phyloP scores from a whole-genome alignment of 2,888 invertebrate genomes.

The Therioaphis trifolii region DNA sequence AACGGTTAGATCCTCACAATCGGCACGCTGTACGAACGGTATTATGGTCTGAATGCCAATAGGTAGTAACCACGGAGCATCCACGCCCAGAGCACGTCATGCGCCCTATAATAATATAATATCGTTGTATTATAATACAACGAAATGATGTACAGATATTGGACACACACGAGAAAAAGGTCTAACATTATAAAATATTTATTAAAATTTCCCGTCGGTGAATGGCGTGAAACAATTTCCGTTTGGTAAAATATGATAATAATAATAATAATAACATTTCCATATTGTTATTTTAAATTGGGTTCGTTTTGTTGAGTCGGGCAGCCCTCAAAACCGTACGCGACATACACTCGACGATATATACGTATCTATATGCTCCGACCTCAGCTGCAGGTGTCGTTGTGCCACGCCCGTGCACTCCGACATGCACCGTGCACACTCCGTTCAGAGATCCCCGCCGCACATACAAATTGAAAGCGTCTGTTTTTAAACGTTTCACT shows the following conservation, averaged over 20 bases:
- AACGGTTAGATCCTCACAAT: no score
- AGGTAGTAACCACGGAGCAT: no score
- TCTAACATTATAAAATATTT: no score
- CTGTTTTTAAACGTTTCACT: neutral
- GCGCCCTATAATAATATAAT: no score
- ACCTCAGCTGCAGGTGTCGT: no score
- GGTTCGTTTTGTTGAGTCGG: neutral
- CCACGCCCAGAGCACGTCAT: no score
- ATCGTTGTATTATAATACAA: no score
- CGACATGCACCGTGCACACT: neutral
- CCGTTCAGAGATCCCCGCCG: neutral
- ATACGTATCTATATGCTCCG: no score
- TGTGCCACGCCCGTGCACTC: neutral
- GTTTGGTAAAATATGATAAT: neutral
- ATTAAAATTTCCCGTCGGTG: neutral
- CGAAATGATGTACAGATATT: no score
- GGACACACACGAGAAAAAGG: no score
- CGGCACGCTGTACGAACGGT: no score
- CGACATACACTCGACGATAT: neutral
- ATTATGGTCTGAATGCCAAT: no score
- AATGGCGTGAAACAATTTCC: neutral
- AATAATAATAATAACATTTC: neutral
- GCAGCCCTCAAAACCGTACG: neutral
- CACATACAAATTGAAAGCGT: neutral
- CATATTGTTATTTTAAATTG: constrained; percentile 13